Evolutionary conservation across 2,888 invertebrate species (phyloP), one percentile per base, ranked within the genome.

Genomic region (Omphaloscelis lunosa): DNA sequence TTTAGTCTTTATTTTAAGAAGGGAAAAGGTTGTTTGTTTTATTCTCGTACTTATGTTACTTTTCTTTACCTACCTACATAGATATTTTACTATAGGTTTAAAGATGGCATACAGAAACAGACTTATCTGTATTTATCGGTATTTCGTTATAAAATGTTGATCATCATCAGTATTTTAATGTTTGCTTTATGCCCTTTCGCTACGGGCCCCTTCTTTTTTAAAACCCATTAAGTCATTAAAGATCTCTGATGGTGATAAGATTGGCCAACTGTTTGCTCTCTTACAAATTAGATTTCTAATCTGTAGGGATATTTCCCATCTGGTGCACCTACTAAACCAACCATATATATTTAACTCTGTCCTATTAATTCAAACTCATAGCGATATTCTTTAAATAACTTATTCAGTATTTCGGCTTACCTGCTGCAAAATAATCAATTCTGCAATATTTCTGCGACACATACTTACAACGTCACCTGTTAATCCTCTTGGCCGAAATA

Each of bases 401-500:
- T 51, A 27, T 1, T 20, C 0, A 17, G 20, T 63, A 56, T 71
- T 65, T 63, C 48, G 6, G n/a, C n/a, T 41, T 58, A 58, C 29
- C n/a, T 23, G 11, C 15, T 69, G 48, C 39, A 83, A 61, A 83
- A 72, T 79, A 78, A 72, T n/a, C 48, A 66, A 56, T 68, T 59
- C 45, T 63, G 58, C 62, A 84, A 84, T 45, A 65, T 75, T 72
- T 69, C 27, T 41, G 39, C 20, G 58, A 45, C 56, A 65, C 63
- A 39, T 29, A 65, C 70, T 48, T 71, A 72, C 59, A 69, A 48
- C 73, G 56, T 79, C 75, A 77, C 82, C 58, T 82, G 72, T 85
- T 83, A 72, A 85, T 77, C 74, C 82, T 77, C 69, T 72, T 75
- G 77, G 71, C 86, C 85, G 83, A 83, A 85, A 83, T 83, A 73